A percentile compares a stretch with the other conserved stretches of the same genome.
These are phyloP conservation scores for Myocastor coypus DNA, from an alignment of 2,113 vertebrate genomes.

Conservation along the genomic window DNA sequence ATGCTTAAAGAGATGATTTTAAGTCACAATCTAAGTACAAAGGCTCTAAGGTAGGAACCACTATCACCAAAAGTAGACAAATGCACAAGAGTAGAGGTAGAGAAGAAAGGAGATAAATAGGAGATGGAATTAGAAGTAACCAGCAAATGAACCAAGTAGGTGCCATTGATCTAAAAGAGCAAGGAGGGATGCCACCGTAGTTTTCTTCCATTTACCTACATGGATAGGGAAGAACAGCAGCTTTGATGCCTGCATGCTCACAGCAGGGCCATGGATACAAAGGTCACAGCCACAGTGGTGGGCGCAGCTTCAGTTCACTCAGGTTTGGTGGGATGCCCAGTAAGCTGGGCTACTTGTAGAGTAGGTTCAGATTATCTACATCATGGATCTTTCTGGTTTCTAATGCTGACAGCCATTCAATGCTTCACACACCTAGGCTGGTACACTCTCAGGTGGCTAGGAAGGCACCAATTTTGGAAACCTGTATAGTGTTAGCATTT, in stretches of 20 bases:
- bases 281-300: conserved; percentile 43
- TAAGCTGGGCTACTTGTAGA: not conserved
- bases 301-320: conserved; percentile 44
- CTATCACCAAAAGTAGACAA: fast-evolving
- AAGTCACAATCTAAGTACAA: not conserved
- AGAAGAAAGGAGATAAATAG: not conserved
- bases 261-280: not conserved
- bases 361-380: not conserved
- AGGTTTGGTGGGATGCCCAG: conserved; percentile 47
- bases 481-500: conserved; percentile 27
- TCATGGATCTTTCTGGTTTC: conserved; percentile 22
- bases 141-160: not conserved
- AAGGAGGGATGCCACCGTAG: not conserved
- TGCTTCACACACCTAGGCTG: conserved; percentile 39
- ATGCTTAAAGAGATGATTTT: not conserved
- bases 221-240: not conserved
- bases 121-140: not conserved
- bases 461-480: conserved; percentile 43
- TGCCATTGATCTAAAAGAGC: too few relatives aligned
- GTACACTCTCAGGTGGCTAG: not conserved
- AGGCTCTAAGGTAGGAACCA: not conserved
- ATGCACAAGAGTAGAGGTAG: not conserved
- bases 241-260: not conserved
- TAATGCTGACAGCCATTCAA: conserved; percentile 28
- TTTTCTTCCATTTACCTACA: not conserved